These are phyloP conservation scores for Campopleginae sp. DNA, from an alignment of 2,888 invertebrate genomes.

Conservation along the genomic window DNA sequence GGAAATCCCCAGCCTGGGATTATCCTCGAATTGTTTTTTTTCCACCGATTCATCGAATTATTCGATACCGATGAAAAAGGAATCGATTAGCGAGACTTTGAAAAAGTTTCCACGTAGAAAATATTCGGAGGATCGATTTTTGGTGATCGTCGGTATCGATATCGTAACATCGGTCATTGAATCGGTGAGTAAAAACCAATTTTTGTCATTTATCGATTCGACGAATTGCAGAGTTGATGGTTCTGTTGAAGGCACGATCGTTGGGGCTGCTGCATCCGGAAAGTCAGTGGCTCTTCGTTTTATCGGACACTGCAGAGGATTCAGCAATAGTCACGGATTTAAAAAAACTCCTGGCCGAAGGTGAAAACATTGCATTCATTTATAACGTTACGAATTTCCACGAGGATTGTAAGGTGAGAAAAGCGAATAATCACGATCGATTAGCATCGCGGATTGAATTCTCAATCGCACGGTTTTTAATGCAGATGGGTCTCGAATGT, in stretches of 20 bases:
- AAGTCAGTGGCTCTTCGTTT: constrained; percentile 93
- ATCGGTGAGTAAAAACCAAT: constrained; percentile 80
- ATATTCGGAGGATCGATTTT: constrained; percentile 84
- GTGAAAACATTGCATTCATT: constrained; percentile 92
- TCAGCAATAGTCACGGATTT: constrained; percentile 86
- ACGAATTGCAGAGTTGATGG: constrained; percentile 4
- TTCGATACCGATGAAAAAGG: constrained; percentile 84
- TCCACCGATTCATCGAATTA: constrained; percentile 81
- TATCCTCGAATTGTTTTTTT: constrained; percentile 85
- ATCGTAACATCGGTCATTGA: constrained; percentile 88
- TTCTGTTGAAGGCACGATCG: constrained; percentile 85
- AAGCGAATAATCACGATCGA: too few relatives aligned
- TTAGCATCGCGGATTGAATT: too few relatives aligned
- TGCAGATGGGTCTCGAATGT: constrained; percentile 88
- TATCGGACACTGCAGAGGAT: constrained; percentile 87
- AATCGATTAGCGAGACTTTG: constrained; percentile 84
- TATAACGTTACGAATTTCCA: constrained; percentile 87
- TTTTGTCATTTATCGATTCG: background rate
- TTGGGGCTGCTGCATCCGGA: constrained; percentile 89
- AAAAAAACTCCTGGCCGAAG: constrained; percentile 88
- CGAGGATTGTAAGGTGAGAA: constrained; percentile 86
- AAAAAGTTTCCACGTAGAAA: constrained; percentile 80
- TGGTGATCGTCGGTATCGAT: constrained; percentile 88
- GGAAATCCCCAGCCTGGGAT: constrained; percentile 81
- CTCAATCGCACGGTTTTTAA: too few relatives aligned